phyloP scores from a whole-genome alignment of 2,888 invertebrate species.

The Troilus luridus region DNA sequence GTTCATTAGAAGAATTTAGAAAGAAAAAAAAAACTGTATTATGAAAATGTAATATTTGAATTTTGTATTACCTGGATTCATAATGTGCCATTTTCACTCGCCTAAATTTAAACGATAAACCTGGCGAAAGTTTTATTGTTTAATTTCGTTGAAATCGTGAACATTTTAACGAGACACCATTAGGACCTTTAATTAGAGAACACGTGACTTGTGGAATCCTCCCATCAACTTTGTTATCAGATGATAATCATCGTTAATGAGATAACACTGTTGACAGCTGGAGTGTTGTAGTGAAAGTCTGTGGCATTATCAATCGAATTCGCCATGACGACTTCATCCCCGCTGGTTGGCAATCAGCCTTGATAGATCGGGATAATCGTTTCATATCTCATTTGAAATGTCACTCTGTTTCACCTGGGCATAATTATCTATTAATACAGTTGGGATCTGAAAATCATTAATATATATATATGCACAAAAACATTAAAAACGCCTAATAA shows the following conservation, averaged over 20 bases:
- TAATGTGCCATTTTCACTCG: not conserved
- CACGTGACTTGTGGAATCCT: not conserved
- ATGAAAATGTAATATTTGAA: too few species aligned
- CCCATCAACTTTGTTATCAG: not conserved
- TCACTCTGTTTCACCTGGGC: not conserved
- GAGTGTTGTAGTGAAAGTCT: not conserved
- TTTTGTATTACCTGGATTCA: too few species aligned
- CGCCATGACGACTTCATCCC: not conserved
- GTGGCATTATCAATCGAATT: not conserved
- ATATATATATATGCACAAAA: too few species aligned
- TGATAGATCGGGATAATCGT: not conserved
- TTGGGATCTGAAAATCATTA: too few species aligned
- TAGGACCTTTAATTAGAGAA: not conserved
- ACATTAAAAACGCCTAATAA: too few species aligned
- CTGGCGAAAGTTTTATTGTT: not conserved
- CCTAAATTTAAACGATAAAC: not conserved
- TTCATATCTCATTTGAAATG: not conserved
- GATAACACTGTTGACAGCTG: not conserved
- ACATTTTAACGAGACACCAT: not conserved
- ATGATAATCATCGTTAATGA: not conserved
- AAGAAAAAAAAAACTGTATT: too few species aligned
- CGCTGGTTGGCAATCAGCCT: not conserved
- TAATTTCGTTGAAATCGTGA: not conserved
- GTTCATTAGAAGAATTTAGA: too few species aligned
- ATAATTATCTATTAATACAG: not conserved